Evolutionary conservation across 2,888 invertebrate species (phyloP).

Genomic region (Agrypnus murinus): DNA sequence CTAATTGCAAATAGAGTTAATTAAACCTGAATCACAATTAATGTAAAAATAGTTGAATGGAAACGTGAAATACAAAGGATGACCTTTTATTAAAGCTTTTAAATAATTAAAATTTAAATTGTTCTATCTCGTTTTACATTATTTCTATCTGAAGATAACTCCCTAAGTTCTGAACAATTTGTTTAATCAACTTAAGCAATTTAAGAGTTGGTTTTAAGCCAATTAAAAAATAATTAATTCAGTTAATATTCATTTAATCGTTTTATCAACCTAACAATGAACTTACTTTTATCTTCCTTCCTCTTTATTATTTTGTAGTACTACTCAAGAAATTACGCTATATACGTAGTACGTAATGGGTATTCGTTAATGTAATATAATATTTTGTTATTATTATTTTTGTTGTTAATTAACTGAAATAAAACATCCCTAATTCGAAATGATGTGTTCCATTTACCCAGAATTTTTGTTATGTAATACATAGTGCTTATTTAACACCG

Average conservation of each 20-base stretch:
- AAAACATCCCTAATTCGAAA: too few relatives aligned
- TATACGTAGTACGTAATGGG: too few relatives aligned
- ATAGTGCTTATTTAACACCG: slow-evolving; percentile 13
- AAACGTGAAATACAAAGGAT: too few relatives aligned
- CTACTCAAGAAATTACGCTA: slow-evolving; percentile 12
- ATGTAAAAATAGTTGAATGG: too few relatives aligned
- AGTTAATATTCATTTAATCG: slow-evolving; percentile 29
- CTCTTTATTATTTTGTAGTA: slow-evolving; percentile 1
- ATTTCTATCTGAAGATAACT: slow-evolving; percentile 12
- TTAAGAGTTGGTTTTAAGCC: slow-evolving; percentile 34
- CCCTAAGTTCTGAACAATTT: slow-evolving; percentile 29
- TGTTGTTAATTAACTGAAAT: too few relatives aligned
- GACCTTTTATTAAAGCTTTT: background rate
- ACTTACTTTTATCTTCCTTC: slow-evolving; percentile 14
- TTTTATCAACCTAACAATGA: slow-evolving; percentile 23
- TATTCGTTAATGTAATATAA: too few relatives aligned
- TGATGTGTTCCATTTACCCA: slow-evolving; percentile 1
- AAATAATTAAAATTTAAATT: background rate
- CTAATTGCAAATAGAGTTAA: too few relatives aligned
- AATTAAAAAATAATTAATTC: slow-evolving; percentile 43
- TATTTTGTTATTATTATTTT: too few relatives aligned
- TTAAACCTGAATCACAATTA: too few relatives aligned
- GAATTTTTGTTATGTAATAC: slow-evolving; percentile 3
- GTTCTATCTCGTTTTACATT: slow-evolving; percentile 3
- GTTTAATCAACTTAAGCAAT: slow-evolving; percentile 36